Conservation (phyloP, 2,113 vertebrate genomes). For the Montifringilla adamsi region DNA sequence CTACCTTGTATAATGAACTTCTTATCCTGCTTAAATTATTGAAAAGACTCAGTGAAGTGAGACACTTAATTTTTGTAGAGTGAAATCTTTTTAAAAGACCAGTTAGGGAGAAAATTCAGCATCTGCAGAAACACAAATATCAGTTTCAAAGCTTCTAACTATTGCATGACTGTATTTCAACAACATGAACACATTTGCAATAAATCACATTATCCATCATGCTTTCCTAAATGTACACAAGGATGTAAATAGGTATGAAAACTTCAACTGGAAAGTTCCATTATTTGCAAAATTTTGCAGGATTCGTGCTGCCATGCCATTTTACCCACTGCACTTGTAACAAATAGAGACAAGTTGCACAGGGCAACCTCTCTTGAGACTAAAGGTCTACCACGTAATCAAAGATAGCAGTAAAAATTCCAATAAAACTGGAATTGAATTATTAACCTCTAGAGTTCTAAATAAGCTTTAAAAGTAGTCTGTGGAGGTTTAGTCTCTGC, state of each 20-base stretch:
- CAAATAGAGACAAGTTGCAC: not conserved
- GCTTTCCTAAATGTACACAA: not conserved
- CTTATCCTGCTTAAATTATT: not conserved
- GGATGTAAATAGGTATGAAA: not conserved
- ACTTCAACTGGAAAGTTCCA: not conserved
- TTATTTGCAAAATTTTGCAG: not conserved
- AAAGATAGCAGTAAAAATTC: not conserved
- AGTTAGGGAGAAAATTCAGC: conserved; percentile 24
- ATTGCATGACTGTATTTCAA: not conserved
- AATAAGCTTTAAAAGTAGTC: not conserved
- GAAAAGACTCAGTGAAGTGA: conserved; percentile 1
- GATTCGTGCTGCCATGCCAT: accelerated
- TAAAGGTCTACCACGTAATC: not conserved
- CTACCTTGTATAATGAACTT: not conserved
- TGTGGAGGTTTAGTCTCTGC: not conserved
- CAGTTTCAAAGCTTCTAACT: not conserved
- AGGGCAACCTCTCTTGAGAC: not conserved
- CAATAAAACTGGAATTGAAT: not conserved
- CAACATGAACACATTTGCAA: not conserved
- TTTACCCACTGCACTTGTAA: not conserved
- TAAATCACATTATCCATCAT: not conserved
- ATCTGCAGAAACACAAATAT: not conserved
- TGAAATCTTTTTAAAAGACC: not conserved
- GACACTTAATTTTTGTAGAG: conserved; percentile 11
- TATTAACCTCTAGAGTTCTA: not conserved